Evolutionary conservation across 1,140 invertebrate species (phyloP).

Genomic region (Drosophila lacertosa): DNA sequence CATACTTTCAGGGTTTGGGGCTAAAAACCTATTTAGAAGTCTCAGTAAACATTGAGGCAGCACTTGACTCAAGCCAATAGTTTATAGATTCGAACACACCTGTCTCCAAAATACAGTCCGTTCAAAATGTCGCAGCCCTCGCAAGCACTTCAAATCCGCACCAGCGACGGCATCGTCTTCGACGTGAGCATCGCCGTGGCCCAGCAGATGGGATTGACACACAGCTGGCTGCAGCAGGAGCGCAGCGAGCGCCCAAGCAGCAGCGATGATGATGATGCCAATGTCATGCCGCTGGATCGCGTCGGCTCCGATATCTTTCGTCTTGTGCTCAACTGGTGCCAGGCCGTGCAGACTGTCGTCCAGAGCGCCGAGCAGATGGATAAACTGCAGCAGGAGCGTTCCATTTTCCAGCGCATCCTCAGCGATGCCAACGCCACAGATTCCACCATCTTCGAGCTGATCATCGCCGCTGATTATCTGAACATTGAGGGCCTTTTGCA

Average conservation of each 20-base stretch:
- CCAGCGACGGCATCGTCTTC: constrained; percentile 32
- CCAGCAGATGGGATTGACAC: constrained; percentile 27
- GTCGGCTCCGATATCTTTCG: constrained; percentile 19
- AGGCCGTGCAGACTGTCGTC: not conserved
- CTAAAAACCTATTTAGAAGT: not conserved
- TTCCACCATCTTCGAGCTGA: constrained; percentile 15
- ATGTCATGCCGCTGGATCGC: constrained; percentile 21
- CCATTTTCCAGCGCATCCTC: constrained; percentile 1
- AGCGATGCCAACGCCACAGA: not conserved
- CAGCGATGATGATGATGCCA: constrained; percentile 6
- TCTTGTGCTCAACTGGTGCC: constrained; percentile 46
- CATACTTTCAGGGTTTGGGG: constrained; percentile 14
- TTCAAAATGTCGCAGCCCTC: not conserved
- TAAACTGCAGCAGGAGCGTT: not conserved
- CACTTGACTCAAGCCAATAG: not conserved
- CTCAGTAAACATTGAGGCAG: not conserved
- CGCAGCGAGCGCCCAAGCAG: not conserved
- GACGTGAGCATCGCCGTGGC: constrained; percentile 11
- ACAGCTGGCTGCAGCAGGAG: constrained; percentile 32
- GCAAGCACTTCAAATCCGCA: constrained; percentile 13
- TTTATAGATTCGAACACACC: not conserved
- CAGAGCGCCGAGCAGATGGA: no score
- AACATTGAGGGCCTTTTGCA: constrained; percentile 27
- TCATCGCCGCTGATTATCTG: constrained; percentile 50
- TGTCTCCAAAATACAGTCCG: not conserved